Evolutionary conservation across 2,888 invertebrate species (phyloP).

Genomic region (Drosophila sordidula): DNA sequence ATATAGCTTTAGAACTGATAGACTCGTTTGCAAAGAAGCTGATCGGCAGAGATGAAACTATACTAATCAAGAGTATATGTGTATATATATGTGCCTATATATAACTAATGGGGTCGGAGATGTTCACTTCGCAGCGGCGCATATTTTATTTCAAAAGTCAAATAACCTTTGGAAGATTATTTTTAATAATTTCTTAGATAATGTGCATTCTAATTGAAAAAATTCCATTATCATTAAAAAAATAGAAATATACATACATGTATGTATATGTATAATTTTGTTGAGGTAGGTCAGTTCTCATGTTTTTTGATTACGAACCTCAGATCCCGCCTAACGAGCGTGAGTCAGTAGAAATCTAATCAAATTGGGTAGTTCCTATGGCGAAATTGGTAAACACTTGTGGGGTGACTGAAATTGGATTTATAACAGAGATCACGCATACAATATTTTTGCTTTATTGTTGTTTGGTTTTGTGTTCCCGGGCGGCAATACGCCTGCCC

Average conservation of each 20-base stretch:
- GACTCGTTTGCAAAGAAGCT: too few species aligned
- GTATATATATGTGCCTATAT: too few species aligned
- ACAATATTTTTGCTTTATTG: conserved; percentile 36
- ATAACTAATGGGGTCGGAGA: too few species aligned
- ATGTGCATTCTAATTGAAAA: background rate
- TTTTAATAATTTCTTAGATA: background rate
- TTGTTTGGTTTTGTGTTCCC: conserved; percentile 42
- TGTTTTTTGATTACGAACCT: too few species aligned
- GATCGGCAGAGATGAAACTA: too few species aligned
- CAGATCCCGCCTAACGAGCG: background rate
- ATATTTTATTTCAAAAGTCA: background rate
- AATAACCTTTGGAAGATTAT: background rate
- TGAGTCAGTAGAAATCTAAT: background rate
- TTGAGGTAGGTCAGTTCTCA: background rate
- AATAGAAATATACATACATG: background rate
- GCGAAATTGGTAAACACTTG: background rate
- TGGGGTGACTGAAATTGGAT: background rate
- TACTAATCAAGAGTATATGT: too few species aligned
- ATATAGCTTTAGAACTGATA: too few species aligned
- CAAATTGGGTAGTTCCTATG: background rate
- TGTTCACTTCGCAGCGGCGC: too few species aligned
- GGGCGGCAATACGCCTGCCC: background rate
- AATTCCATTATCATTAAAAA: background rate
- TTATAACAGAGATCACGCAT: background rate
- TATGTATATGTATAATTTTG: background rate